Percentiles rank a stretch among this genome's conserved stretches.
These are phyloP conservation scores for Brachionus paranguensis DNA, from an alignment of 1,140 invertebrate species.

Conservation along the genomic window DNA sequence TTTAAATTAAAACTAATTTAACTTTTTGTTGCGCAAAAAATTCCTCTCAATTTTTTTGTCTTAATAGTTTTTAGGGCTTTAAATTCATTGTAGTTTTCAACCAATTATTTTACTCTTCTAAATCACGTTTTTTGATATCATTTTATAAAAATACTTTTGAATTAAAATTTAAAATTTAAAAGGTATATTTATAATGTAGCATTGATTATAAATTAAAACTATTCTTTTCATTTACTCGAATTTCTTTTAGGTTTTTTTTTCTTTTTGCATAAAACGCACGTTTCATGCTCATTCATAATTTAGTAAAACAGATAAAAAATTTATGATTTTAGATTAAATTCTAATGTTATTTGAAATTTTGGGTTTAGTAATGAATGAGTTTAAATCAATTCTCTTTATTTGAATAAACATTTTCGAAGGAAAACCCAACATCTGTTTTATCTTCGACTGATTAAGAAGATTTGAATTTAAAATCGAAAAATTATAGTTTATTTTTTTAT, in stretches of 20 bases:
- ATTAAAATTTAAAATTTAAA: not conserved
- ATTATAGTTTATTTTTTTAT: not conserved
- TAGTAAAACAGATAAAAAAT: not conserved
- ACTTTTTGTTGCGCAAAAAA: not conserved
- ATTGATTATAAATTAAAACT: not conserved
- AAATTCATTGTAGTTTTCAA: not conserved
- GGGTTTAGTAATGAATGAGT: not conserved
- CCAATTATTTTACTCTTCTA: not conserved
- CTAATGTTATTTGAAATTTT: not conserved
- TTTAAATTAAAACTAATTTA: not conserved
- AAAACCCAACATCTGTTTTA: not conserved
- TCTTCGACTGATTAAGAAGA: not conserved
- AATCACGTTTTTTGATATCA: not conserved
- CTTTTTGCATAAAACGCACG: not conserved
- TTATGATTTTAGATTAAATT: not conserved
- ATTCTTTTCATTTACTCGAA: not conserved
- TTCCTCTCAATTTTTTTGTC: not conserved
- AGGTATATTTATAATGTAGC: not conserved
- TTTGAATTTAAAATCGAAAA: not conserved
- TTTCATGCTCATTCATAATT: not conserved
- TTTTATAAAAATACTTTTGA: not conserved
- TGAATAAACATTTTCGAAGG: not conserved
- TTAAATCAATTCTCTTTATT: not conserved
- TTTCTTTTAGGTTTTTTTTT: not conserved
- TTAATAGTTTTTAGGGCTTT: not conserved